Evolutionary conservation across 2,113 vertebrate species (phyloP).

Genomic region (Trematocara nigrifrons): DNA sequence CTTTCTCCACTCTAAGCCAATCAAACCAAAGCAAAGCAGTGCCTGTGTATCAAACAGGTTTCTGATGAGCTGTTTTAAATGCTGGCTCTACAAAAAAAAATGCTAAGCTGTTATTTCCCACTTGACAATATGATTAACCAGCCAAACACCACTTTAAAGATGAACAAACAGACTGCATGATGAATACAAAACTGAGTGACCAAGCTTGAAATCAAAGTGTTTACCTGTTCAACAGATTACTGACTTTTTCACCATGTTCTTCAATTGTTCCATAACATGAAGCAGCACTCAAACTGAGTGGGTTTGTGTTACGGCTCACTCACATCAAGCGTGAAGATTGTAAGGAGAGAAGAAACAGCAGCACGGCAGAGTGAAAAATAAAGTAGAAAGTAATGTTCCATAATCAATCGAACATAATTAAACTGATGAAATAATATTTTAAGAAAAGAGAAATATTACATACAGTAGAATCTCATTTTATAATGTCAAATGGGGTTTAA

Average conservation of each 20-base stretch:
- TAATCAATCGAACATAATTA: neutral
- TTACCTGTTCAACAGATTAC: neutral
- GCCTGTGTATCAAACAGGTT: slow-evolving; percentile 6
- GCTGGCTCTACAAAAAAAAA: neutral
- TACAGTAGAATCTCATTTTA: neutral
- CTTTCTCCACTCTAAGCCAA: neutral
- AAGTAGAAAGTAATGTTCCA: neutral
- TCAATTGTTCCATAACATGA: neutral
- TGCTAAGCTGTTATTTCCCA: neutral
- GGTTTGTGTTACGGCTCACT: neutral
- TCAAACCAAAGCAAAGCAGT: slow-evolving; percentile 3
- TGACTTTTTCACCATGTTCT: neutral
- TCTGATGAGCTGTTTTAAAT: neutral
- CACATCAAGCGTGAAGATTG: neutral
- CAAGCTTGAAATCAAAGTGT: neutral
- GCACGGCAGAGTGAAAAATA: neutral
- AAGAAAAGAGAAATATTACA: neutral
- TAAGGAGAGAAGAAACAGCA: neutral
- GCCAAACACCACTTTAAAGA: neutral
- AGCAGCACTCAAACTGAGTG: neutral
- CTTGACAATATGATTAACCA: neutral
- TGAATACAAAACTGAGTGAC: neutral
- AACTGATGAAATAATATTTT: neutral
- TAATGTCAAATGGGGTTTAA: neutral
- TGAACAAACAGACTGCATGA: neutral